Evolutionary conservation across 1,140 invertebrate species (phyloP), one percentile per base, ranked within the genome.

Genomic region (Lordiphosa collinella): DNA sequence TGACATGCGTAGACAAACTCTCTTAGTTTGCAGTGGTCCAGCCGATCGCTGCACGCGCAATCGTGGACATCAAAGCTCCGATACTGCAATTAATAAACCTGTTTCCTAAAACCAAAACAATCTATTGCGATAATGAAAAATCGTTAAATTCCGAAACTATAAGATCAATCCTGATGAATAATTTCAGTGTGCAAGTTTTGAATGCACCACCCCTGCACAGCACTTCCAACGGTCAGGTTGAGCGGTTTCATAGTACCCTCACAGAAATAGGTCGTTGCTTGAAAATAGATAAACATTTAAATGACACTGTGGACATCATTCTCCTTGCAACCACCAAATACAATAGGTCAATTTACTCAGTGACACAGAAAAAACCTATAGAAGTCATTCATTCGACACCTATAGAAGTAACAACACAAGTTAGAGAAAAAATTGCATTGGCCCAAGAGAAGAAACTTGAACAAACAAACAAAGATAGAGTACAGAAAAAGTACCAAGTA

Each of bases 261-360:
- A 16, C 16, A 16, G 16, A 16, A 16, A 2, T 16, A 16, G 43
- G 29, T 10, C 41, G 32, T 9, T 54, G 38, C 18, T 22, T 36
- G 5, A 56, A 40, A 32, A 25, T 56, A 18, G 35, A 48, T 3
- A 55, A 34, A 10, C 40, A 55, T 16, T 14, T 37, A 18, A 10
- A 22, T 4, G 40, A 54, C n/a, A 36, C 38, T 14, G 14, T 22
- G 12, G 6, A 40, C 18, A 11, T 40, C 29, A 31, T 52, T 14
- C 52, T 55, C 25, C 32, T 44, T 14, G 31, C 41, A 34, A 55
- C 41, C 16, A 46, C 16, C 46, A 18, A 46, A 16, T 55, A 55
- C 11, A 46, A 46, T 11, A 44, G 41, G 34, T 37, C 41, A 10
- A 46, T 47, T 16, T 32, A 55, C 22, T 55, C 52, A 4, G 52